Conservation (phyloP, 64 coral and sea anemone genomes). For the Astreopora myriophthalma region DNA sequence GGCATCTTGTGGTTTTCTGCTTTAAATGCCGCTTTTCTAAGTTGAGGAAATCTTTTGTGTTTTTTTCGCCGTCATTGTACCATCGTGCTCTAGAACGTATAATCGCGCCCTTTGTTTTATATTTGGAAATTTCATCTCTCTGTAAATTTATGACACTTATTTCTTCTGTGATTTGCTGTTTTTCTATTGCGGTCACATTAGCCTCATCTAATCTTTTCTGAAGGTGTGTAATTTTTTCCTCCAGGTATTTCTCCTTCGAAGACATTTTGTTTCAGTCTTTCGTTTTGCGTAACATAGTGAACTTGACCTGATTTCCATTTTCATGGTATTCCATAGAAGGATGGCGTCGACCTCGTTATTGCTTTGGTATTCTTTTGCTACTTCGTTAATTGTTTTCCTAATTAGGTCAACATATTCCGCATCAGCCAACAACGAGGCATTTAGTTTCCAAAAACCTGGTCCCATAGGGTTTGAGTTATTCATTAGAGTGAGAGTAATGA, state of each 20-base stretch:
- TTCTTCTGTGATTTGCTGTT: neutral
- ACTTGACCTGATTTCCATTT: neutral
- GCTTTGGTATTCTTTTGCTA: neutral
- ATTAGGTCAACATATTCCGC: neutral
- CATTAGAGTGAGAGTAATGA: neutral
- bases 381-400: neutral
- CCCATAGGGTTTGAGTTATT: neutral
- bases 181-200: neutral
- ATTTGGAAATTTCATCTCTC: neutral
- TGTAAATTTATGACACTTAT: neutral
- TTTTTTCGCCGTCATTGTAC: conserved; percentile 6
- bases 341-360: neutral
- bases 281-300: neutral
- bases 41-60: neutral
- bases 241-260: neutral
- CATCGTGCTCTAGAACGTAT: neutral
- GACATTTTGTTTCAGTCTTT: neutral
- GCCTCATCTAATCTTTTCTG: neutral
- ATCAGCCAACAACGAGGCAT: conserved; percentile 2
- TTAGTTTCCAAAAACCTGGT: conserved; percentile 17
- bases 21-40: neutral
- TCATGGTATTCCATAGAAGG: conserved; percentile 1
- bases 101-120: neutral
- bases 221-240: neutral
- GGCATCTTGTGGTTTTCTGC: neutral